Evolutionary conservation across 2,888 invertebrate species (phyloP).

Genomic region (Disparrhopalites patrizii): DNA sequence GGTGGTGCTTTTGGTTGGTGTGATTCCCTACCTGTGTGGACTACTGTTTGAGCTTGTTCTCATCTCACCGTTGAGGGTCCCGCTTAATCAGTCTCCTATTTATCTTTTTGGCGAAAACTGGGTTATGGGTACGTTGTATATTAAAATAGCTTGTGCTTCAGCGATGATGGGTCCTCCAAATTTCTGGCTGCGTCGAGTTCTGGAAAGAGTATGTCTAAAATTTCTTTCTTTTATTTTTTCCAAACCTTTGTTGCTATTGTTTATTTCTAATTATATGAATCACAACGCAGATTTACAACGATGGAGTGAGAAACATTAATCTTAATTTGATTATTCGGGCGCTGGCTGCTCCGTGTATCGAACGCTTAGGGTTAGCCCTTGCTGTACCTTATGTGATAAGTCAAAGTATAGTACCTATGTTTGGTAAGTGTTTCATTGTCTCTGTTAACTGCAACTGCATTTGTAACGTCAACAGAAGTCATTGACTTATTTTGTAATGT

Average conservation of each 20-base stretch:
- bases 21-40: constrained; percentile 89
- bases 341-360: constrained; percentile 83
- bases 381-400: constrained; percentile 90
- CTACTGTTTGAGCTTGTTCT: constrained; percentile 84
- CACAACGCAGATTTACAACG: constrained; percentile 67
- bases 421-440: constrained; percentile 48
- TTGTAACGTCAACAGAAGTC: background rate
- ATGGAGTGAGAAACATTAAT: constrained; percentile 89
- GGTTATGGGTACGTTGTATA: constrained; percentile 95
- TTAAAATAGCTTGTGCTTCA: constrained; percentile 93
- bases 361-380: constrained; percentile 81
- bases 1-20: constrained; percentile 68
- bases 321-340: constrained; percentile 77
- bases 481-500: background rate
- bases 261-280: too few species aligned
- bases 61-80: constrained; percentile 88
- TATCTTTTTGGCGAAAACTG: constrained; percentile 61
- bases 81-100: constrained; percentile 78
- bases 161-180: constrained; percentile 96
- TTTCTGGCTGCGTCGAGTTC: constrained; percentile 84
- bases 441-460: background rate
- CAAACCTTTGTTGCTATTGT: too few species aligned
- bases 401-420: constrained; percentile 58
- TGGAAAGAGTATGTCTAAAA: constrained; percentile 64
- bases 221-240: too few species aligned